Percentiles rank a stretch among this genome's conserved stretches.
Evolutionary conservation across 2,113 vertebrate species (phyloP).

Genomic region (Anhinga rufa): DNA sequence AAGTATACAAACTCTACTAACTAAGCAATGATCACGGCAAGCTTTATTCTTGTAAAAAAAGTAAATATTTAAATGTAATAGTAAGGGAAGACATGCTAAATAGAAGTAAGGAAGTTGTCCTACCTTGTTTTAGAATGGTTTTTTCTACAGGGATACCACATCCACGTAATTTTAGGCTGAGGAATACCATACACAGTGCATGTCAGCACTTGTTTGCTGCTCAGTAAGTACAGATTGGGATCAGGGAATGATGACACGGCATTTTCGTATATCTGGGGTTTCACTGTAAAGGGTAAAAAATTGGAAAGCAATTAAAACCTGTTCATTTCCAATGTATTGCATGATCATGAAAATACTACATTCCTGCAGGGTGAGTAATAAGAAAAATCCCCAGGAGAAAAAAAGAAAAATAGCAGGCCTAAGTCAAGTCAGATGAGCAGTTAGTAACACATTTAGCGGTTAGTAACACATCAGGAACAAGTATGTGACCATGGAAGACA

Average conservation of each 20-base stretch:
- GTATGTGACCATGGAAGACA: not conserved
- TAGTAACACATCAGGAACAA: not conserved
- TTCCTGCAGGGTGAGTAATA: not conserved
- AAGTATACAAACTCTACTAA: not conserved
- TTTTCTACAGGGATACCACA: slow-evolving; percentile 86
- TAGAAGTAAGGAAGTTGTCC: slow-evolving; percentile 19
- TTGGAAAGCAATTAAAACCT: not conserved
- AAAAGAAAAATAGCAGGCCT: not conserved
- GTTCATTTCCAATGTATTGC: not conserved
- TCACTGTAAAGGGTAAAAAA: slow-evolving; percentile 76
- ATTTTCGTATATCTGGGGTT: slow-evolving; percentile 93
- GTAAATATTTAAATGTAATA: not conserved
- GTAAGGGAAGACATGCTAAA: not conserved
- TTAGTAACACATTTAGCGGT: not conserved
- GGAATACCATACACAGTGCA: slow-evolving; percentile 89
- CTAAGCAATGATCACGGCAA: not conserved
- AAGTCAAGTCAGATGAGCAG: not conserved
- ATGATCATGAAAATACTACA: not conserved
- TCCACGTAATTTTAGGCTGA: slow-evolving; percentile 83
- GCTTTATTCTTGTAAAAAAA: not conserved
- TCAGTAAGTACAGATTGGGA: slow-evolving; percentile 73
- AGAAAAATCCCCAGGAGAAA: not conserved
- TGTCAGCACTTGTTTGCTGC: slow-evolving; percentile 82
- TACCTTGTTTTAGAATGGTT: slow-evolving; percentile 83
- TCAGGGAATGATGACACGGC: slow-evolving; percentile 81